phyloP scores from a whole-genome alignment of 2,113 vertebrate species.

The Glareola pratincola region DNA sequence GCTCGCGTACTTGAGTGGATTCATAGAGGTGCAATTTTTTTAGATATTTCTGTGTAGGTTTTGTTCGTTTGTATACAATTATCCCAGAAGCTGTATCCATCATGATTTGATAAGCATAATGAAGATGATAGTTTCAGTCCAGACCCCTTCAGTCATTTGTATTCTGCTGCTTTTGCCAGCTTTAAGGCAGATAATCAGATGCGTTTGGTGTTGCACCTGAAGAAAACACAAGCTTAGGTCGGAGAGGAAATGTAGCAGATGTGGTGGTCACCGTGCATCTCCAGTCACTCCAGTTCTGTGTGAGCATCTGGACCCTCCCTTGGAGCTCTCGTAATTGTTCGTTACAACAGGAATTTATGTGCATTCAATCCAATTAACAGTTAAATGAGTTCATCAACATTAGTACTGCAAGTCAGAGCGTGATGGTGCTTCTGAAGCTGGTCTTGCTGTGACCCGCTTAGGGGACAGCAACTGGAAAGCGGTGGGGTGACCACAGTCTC shows the following conservation, averaged over 20 bases:
- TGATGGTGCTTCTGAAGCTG: not conserved
- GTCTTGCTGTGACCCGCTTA: accelerated
- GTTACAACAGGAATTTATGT: not conserved
- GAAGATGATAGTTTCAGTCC: not conserved
- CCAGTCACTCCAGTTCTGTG: not conserved
- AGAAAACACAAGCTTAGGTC: not conserved
- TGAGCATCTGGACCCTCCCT: not conserved
- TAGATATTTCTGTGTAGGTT: not conserved
- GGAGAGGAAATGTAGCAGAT: not conserved
- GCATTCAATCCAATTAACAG: not conserved
- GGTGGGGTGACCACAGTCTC: not conserved
- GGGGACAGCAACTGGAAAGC: not conserved
- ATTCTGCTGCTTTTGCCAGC: not conserved
- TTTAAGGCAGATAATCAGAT: not conserved
- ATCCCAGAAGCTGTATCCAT: not conserved
- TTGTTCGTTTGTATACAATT: not conserved
- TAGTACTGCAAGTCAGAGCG: not conserved
- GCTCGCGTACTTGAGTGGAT: not conserved
- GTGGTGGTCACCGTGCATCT: not conserved
- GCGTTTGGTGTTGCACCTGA: not conserved
- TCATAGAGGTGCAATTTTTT: not conserved
- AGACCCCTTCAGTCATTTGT: not conserved
- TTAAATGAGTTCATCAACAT: not conserved
- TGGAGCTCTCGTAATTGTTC: not conserved
- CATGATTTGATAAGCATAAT: not conserved